Evolutionary conservation across 2,113 vertebrate species (phyloP), one percentile per base, ranked within the genome.

Genomic region (Euleptes europaea): DNA sequence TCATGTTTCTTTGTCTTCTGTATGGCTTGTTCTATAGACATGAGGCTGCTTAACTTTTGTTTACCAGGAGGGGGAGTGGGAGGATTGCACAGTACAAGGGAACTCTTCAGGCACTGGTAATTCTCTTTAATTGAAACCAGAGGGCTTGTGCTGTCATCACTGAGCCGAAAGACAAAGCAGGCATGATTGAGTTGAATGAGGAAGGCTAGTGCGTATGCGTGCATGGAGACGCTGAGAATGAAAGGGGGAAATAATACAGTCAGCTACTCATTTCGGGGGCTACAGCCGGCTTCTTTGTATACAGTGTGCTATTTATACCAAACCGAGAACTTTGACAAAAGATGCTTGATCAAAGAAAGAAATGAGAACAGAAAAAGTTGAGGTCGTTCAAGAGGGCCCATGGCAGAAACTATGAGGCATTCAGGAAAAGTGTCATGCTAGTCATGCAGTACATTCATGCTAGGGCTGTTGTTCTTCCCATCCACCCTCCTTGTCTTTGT

Each of bases 71-170:
- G 2, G 49, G 74, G 38, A 70, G 31, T 26, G 65, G 79, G 40
- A 3, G 12, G 28, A 40, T 7, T 0, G 0, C 26, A 0, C 40
- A 75, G 0, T 0, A 0, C 2, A 0, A 2, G 12, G n/a, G 26
- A 44, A 83, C 5, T 72, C 35, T 86, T 78, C 40, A 84, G 71
- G 47, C 54, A 54, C 28, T 28, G 14, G n/a, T 79, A n/a, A 47
- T 63, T 71, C 33, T 70, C 15, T 31, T 44, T 31, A 3, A n/a
- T 35, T 60, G 66, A 57, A 78, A 78, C 28, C 7, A 7, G 47
- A 51, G 23, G 35, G 40, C 77, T 85, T 71, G 2, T 65, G 31
- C 63, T 78, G 65, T 70, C 28, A 15, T 67, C 44, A 4, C 31
- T 67, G 72, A 57, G 78, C 49, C 44, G 71, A 60, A 76, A 47